Evolutionary conservation across 1,140 invertebrate species (phyloP), one percentile per base, ranked within the genome.

Genomic region (Tetraneura akinire): DNA sequence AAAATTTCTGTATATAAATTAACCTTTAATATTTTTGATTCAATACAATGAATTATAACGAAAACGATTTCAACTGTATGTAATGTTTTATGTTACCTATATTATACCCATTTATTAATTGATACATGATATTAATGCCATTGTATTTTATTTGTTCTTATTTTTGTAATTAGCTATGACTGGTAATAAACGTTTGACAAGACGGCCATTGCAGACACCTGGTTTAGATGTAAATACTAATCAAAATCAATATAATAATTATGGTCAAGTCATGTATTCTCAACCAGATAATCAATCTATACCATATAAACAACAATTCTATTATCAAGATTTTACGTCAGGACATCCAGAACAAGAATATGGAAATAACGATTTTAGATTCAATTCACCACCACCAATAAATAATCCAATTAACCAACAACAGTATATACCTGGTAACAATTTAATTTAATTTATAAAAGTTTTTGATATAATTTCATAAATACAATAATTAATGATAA

Each of bases 151-250:
- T 23, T 8, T 70, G 8, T 10, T 2, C n/a, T 70, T 26, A 49
- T 26, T 70, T 11, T n/a, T 26, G 6, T 49, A 1, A 49, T 21
- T 70, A 70, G 68, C 21, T 18, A 49, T 70, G 68, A 1, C 21
- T 0, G 23, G n/a, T 14, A 32, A 21, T 26, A 73, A 37, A 26
- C 73, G 73, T 26, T 37, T 78, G 0, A 78, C 73, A 13, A 60
- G 55, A 26, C 73, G 73, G 8, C 73, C 73, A 4, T 60, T 78
- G 73, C 53, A 78, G 45, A 78, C 73, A 1, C 73, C 73, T 10
- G 73, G 73, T 14, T 78, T 78, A 45, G 73, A 78, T 18, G 14
- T 45, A 1, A 74, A 74, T 23, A 78, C 6, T 45, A 51, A 51
- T 37, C 18, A 42, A 45, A 11, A 21, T 4, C 32, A 32, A 3